These are phyloP conservation scores for Lacanobia oleracea DNA, from an alignment of 2,888 invertebrate species.

Conservation along the genomic window DNA sequence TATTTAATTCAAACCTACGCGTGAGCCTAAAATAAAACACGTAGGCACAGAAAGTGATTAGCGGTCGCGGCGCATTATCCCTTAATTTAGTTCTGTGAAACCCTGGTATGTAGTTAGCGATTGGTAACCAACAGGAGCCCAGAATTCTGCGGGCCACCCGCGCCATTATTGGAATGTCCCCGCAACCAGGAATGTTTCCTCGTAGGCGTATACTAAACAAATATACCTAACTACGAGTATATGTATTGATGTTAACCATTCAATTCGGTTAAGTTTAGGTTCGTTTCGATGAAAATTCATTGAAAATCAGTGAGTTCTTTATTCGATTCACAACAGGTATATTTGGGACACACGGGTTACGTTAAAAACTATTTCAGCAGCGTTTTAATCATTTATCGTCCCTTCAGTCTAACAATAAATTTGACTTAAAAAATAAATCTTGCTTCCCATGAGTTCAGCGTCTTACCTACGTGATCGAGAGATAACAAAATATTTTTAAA, in stretches of 20 bases:
- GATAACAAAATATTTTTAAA: constrained; percentile 57
- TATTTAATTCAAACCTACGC: background rate
- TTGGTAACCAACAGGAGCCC: constrained; percentile 64
- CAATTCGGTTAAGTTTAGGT: background rate
- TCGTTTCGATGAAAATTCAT: background rate
- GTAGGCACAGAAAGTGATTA: constrained; percentile 2
- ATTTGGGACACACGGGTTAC: background rate
- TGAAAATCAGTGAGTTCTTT: background rate
- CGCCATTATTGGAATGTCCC: constrained; percentile 76
- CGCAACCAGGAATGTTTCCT: constrained; percentile 53
- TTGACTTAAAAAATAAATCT: constrained; percentile 20
- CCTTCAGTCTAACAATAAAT: constrained; percentile 23
- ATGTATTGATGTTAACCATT: constrained; percentile 6
- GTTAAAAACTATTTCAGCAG: background rate
- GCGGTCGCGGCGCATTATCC: constrained; percentile 26
- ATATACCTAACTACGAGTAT: constrained; percentile 6
- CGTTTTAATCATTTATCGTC: constrained; percentile 14
- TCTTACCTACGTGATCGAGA: constrained; percentile 33
- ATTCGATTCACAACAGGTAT: background rate
- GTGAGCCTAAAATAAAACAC: background rate
- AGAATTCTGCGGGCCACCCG: constrained; percentile 74
- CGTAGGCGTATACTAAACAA: constrained; percentile 21
- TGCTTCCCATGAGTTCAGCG: constrained; percentile 18
- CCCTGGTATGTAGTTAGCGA: constrained; percentile 65
- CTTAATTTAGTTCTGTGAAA: constrained; percentile 60